A percentile compares a stretch with the other conserved stretches of the same genome.
Evolutionary conservation across 2,113 vertebrate genomes (phyloP).

Genomic region (Semnornis frantzii): DNA sequence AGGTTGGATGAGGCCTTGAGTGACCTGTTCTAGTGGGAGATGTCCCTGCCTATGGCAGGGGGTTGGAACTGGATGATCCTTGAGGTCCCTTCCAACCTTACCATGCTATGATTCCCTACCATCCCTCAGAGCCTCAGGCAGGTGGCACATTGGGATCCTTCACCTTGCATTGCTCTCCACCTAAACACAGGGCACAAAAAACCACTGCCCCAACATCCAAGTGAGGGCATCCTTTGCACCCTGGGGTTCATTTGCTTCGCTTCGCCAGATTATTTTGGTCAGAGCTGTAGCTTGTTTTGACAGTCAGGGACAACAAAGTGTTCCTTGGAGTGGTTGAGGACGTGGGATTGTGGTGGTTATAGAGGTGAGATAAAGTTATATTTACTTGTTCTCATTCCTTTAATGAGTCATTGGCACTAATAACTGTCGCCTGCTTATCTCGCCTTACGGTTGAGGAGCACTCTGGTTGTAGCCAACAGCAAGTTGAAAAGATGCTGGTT

Average conservation of each 20-base stretch:
- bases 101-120: too few species aligned
- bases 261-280: constrained; percentile 34
- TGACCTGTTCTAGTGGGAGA: too few species aligned
- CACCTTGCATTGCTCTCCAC: too few species aligned
- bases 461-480: constrained; percentile 47
- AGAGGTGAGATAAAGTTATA: constrained; percentile 34
- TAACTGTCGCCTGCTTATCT: constrained; percentile 68
- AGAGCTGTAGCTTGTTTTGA: constrained; percentile 51
- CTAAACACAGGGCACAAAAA: too few species aligned
- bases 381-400: constrained; percentile 47
- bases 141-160: too few species aligned
- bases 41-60: too few species aligned
- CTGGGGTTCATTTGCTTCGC: constrained; percentile 19
- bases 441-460: constrained; percentile 51
- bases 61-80: too few species aligned
- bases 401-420: constrained; percentile 67
- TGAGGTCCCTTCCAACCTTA: too few species aligned
- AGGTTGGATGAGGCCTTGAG: too few species aligned
- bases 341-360: constrained; percentile 32
- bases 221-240: background rate
- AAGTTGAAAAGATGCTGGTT: constrained; percentile 29
- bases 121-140: too few species aligned
- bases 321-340: constrained; percentile 43
- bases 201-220: background rate
- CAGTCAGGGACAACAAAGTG: constrained; percentile 43